phyloP scores from a whole-genome alignment of 2,797 vertebrate species.

The Okamejei kenojei region DNA sequence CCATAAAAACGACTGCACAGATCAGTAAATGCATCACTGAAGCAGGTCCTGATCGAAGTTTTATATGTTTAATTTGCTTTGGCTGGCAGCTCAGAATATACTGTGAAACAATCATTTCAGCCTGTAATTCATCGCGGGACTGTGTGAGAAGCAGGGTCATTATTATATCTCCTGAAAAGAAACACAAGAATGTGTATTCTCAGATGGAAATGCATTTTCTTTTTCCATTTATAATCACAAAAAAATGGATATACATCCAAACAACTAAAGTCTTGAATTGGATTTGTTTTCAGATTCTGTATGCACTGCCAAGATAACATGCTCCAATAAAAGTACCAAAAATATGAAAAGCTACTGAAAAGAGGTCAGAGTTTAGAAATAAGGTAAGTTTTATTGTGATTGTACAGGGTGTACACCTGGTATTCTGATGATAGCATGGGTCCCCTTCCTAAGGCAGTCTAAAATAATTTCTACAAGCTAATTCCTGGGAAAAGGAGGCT shows the following conservation, averaged over 20 bases:
- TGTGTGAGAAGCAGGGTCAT: neutral
- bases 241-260: neutral
- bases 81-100: neutral
- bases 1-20: neutral
- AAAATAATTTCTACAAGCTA: too few species aligned
- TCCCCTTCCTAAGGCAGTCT: too few species aligned
- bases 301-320: too few species aligned
- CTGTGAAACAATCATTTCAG: neutral
- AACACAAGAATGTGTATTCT: neutral
- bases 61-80: neutral
- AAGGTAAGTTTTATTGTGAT: too few species aligned
- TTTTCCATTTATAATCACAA: neutral
- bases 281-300: neutral
- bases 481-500: too few species aligned
- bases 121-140: neutral
- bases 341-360: too few species aligned
- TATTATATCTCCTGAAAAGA: neutral
- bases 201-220: neutral
- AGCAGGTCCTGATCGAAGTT: slow-evolving; percentile 10
- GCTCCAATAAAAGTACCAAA: too few species aligned
- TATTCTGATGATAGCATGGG: too few species aligned
- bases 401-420: too few species aligned
- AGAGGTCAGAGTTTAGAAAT: too few species aligned
- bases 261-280: too few species aligned
- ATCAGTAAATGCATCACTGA: slow-evolving; percentile 34